These are phyloP conservation scores for Lytechinus variegatus DNA, from an alignment of 35 echinoderm and acorn worm species.

Conservation along the genomic window DNA sequence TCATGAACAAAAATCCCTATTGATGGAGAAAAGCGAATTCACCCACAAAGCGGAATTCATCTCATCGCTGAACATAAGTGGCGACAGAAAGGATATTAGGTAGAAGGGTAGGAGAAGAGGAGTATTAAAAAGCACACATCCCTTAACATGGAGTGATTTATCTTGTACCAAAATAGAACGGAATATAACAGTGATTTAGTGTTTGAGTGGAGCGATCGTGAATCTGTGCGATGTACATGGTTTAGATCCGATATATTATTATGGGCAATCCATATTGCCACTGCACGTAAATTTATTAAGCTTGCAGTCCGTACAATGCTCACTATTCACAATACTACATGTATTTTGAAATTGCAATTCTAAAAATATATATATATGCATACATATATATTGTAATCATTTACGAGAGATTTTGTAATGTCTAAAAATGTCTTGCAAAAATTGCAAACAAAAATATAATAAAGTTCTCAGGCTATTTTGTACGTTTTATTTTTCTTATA, in stretches of 20 bases:
- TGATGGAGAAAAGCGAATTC: background rate
- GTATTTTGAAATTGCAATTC: no score
- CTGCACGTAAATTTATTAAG: background rate
- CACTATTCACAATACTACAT: background rate
- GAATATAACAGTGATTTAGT: background rate
- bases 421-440: no score
- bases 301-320: background rate
- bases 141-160: background rate
- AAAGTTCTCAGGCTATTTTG: no score
- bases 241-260: background rate
- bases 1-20: background rate
- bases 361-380: no score
- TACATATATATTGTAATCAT: no score
- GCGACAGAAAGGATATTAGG: background rate
- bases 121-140: background rate
- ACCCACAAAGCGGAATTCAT: slow-evolving; percentile 1
- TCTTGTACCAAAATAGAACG: background rate
- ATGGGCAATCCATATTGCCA: background rate
- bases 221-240: background rate
- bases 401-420: no score
- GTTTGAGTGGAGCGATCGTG: background rate
- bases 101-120: background rate
- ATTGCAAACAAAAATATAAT: no score
- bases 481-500: no score
- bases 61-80: slow-evolving; percentile 1